Conservation (phyloP, 2,797 vertebrate genomes). For the Cynopterus sphinx region DNA sequence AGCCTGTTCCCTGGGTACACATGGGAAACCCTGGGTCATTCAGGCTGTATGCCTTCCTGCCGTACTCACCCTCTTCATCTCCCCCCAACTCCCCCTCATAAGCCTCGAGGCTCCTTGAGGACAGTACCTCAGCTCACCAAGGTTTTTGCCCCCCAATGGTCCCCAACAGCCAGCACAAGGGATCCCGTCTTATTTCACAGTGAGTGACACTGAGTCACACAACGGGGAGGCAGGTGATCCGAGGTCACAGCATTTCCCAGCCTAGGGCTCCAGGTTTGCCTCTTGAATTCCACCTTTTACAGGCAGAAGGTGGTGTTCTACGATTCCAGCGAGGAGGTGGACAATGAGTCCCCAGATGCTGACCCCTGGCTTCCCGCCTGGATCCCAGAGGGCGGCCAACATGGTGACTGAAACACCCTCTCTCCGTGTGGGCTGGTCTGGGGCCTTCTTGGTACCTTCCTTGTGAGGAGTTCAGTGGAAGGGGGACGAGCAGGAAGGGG, state of each 20-base stretch:
- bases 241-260: neutral
- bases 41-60: neutral
- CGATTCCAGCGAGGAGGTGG: slow-evolving; percentile 73
- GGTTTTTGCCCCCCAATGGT: neutral
- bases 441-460: neutral
- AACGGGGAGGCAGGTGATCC: neutral
- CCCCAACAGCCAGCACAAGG: neutral
- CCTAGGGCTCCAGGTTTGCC: neutral
- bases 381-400: slow-evolving; percentile 24
- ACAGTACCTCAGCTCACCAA: neutral
- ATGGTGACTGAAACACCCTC: slow-evolving; percentile 66
- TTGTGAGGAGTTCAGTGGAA: neutral
- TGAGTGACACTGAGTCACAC: neutral
- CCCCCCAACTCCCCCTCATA: neutral
- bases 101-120: neutral
- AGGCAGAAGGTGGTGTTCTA: slow-evolving; percentile 78
- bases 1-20: neutral
- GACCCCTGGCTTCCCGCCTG: slow-evolving; percentile 80
- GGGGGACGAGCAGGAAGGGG: neutral
- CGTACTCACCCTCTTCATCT: neutral
- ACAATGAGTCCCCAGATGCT: slow-evolving; percentile 38
- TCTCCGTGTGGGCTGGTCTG: neutral
- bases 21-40: neutral
- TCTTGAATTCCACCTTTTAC: slow-evolving; percentile 13
- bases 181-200: neutral